These are phyloP conservation scores for Cryptotermes secundus DNA, from an alignment of 1,140 invertebrate genomes.

Conservation along the genomic window DNA sequence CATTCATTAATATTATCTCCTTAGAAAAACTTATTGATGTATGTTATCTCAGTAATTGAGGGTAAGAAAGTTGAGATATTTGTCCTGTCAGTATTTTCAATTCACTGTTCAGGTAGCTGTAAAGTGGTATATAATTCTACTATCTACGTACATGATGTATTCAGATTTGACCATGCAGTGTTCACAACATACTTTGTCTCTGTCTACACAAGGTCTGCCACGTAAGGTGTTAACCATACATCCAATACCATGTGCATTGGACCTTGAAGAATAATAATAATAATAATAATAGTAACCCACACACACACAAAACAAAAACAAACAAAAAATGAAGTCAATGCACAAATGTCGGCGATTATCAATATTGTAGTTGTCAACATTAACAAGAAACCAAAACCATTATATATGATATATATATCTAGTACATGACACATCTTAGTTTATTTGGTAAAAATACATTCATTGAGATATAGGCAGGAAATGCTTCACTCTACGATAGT, in stretches of 20 bases:
- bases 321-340: neutral
- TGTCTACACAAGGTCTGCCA: neutral
- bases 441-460: constrained; percentile 15
- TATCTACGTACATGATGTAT: neutral
- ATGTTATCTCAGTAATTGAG: neutral
- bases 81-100: neutral
- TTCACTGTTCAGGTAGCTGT: neutral
- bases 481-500: neutral
- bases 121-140: neutral
- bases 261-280: neutral
- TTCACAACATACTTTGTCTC: neutral
- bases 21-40: neutral
- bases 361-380: neutral
- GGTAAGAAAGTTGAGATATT: constrained; percentile 11
- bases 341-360: neutral
- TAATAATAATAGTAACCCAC: too few relatives aligned
- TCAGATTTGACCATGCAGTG: neutral
- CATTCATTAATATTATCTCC: neutral
- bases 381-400: constrained; percentile 1
- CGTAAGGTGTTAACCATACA: neutral
- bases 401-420: neutral
- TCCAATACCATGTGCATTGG: neutral
- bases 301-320: too few relatives aligned
- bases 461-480: constrained; percentile 15
- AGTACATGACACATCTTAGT: constrained; percentile 10